Base-by-base conservation (phyloP, 1,140 invertebrate genomes). In the Medauroidea extradentata region DNA sequence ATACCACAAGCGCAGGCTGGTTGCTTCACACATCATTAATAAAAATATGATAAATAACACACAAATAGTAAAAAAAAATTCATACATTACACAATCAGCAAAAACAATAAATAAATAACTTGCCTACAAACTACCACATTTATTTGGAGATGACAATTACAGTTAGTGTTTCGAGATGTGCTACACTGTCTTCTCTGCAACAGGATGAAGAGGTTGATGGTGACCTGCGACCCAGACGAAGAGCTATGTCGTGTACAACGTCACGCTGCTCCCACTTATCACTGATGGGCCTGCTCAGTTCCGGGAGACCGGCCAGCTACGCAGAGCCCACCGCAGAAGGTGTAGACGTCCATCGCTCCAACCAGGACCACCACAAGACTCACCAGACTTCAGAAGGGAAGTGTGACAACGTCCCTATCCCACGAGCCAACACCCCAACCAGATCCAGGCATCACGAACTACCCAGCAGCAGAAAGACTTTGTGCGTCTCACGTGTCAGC, bases 171-270 rank as follows among this genome's bases (percentile, higher is more conserved):
- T n/a, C n/a, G n/a, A n/a, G n/a, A n/a, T n/a, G n/a, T n/a, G n/a
- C n/a, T n/a, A n/a, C n/a, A n/a, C n/a, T n/a, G n/a, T n/a, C n/a
- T n/a, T n/a, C n/a, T 19, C 18, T 14, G 18, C 34, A 51, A 2
- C 61, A 72, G 66, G 71, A 72, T 19, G 73, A 73, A 49, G 73
- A 75, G 41, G 64, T 72, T 21, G 73, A 72, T 19, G 73, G 73
- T 0, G 72, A 73, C 59, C 24, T 75, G 9, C 61, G 64, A 18
- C 67, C 68, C 2, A 57, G 73, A 9, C 64, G 67, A 29, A 53
- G 71, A 25, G 65, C 71, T 1, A 53, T 74, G 8, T 68, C 72
- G 1, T 46, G 57, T 1, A 50, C 65, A 8, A 65, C 68, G 16
- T 66, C 65, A 5, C 65, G 71, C 13, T 63, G 67, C 18, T 54